Conservation (phyloP, 2,113 vertebrate species). For the Syrrhaptes paradoxus region DNA sequence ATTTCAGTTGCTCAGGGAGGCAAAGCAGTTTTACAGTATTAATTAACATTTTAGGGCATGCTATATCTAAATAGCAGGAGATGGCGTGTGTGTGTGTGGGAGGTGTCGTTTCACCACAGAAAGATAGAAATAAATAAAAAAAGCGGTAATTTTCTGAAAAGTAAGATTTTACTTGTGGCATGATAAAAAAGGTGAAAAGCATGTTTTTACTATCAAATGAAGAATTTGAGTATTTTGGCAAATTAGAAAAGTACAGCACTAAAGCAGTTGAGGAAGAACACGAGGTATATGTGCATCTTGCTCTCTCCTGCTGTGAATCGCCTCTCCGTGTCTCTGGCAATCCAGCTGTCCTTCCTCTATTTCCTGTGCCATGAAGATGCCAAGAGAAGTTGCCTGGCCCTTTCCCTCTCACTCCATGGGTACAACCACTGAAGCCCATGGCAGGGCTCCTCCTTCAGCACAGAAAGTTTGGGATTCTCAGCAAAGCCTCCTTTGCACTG, state of each 20-base stretch:
- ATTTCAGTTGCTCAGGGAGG: not conserved
- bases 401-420: not conserved
- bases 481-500: not conserved
- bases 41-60: constrained; percentile 42
- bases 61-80: constrained; percentile 2
- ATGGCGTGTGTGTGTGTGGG: not conserved
- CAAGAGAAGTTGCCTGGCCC: not conserved
- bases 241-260: not conserved
- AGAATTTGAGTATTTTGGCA: not conserved
- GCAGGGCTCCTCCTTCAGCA: not conserved
- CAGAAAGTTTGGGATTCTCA: not conserved
- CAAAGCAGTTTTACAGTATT: not conserved
- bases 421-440: not conserved
- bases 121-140: not conserved
- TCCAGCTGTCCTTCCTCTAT: not conserved
- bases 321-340: not conserved
- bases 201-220: not conserved
- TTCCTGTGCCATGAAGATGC: not conserved
- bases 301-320: not conserved
- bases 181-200: not conserved
- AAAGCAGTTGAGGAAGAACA: not conserved
- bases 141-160: not conserved
- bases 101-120: not conserved
- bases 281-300: fast-evolving
- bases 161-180: not conserved